These are phyloP conservation scores for Huso huso DNA, from an alignment of 2,797 vertebrate genomes.

Conservation along the genomic window DNA sequence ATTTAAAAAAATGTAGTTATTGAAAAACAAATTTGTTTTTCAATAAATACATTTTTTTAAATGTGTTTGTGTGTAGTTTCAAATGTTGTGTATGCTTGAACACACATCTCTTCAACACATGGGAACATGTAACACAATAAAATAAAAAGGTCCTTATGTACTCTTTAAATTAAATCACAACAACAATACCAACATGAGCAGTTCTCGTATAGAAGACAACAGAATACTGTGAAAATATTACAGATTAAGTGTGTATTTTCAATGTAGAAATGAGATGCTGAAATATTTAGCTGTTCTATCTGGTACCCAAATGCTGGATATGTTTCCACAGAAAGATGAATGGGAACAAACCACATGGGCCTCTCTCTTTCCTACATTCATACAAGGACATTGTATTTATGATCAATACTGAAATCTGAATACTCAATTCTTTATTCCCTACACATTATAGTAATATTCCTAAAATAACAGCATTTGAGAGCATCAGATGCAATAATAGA, in stretches of 20 bases:
- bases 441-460: slow-evolving; percentile 28
- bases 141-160: too few relatives aligned
- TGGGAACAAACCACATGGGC: slow-evolving; percentile 14
- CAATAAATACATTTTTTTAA: too few relatives aligned
- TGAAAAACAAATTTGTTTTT: too few relatives aligned
- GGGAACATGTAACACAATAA: too few relatives aligned
- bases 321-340: neutral
- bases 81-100: too few relatives aligned
- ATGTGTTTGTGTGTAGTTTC: too few relatives aligned
- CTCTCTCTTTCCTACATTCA: slow-evolving; percentile 26
- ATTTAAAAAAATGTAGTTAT: too few relatives aligned
- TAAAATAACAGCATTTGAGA: slow-evolving; percentile 58
- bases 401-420: slow-evolving; percentile 43
- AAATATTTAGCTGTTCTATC: neutral
- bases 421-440: slow-evolving; percentile 28
- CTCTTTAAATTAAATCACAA: too few relatives aligned
- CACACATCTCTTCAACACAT: too few relatives aligned
- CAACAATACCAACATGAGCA: too few relatives aligned
- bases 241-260: neutral
- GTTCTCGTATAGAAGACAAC: neutral
- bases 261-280: too few relatives aligned
- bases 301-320: neutral
- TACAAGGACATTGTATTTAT: slow-evolving; percentile 35
- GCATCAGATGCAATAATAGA: slow-evolving; percentile 57
- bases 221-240: neutral